Percentiles rank a stretch among this genome's conserved stretches.
These are phyloP conservation scores for Gallinago undulata DNA, from an alignment of 2,113 vertebrate species.

Conservation along the genomic window DNA sequence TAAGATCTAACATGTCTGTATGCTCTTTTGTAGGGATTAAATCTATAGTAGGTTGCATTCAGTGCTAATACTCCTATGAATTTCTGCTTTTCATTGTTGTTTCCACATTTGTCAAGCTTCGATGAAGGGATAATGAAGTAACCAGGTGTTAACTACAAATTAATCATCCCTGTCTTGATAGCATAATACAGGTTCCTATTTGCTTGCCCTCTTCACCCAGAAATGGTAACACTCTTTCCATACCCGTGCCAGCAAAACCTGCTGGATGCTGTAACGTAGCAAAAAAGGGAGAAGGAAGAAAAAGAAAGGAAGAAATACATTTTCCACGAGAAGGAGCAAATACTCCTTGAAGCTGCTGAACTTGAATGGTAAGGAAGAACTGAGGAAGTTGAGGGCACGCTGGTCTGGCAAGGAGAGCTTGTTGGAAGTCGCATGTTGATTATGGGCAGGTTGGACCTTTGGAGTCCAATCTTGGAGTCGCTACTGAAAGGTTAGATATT, in stretches of 20 bases:
- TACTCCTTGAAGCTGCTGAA: fast-evolving
- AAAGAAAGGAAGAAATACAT: not conserved
- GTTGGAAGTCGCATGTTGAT: fast-evolving
- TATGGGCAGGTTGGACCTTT: not conserved
- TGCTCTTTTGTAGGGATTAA: not conserved
- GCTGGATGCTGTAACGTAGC: not conserved
- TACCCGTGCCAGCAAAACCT: not conserved
- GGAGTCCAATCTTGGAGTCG: not conserved
- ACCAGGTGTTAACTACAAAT: not conserved
- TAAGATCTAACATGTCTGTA: not conserved
- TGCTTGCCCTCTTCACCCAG: not conserved
- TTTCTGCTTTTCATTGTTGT: constrained; percentile 40
- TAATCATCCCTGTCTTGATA: constrained; percentile 22
- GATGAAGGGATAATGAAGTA: not conserved
- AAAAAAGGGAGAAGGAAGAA: not conserved
- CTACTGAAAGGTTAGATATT: not conserved
- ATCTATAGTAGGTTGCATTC: not conserved
- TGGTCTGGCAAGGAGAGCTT: not conserved
- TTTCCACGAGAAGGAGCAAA: not conserved
- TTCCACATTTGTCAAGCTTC: constrained; percentile 29
- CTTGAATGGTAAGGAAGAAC: not conserved
- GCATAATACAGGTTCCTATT: not conserved
- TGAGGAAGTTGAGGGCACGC: not conserved
- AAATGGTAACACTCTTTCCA: not conserved
- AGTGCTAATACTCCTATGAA: constrained; percentile 2